These are phyloP conservation scores for Megaleporinus macrocephalus DNA, from an alignment of 2,113 vertebrate species.

Conservation along the genomic window DNA sequence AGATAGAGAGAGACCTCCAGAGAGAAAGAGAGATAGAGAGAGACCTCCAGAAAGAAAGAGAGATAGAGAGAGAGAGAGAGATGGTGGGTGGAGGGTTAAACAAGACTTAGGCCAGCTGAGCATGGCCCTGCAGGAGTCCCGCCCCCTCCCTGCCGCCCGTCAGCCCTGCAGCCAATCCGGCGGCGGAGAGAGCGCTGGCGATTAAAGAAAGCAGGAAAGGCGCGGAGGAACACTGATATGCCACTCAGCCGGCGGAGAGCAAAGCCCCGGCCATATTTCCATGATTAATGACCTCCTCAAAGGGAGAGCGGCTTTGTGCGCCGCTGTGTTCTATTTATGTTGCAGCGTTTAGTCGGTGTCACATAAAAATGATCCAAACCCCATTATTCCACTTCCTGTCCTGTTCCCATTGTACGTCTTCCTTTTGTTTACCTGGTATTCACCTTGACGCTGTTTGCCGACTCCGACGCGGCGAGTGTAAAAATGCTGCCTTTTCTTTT, in stretches of 20 bases:
- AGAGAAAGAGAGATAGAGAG: too few species aligned
- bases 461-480: slow-evolving; percentile 23
- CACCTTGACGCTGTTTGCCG: slow-evolving; percentile 46
- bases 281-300: slow-evolving; percentile 62
- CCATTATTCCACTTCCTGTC: slow-evolving; percentile 51
- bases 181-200: slow-evolving; percentile 47
- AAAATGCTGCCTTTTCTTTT: slow-evolving; percentile 10
- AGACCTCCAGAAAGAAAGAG: neutral
- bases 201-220: slow-evolving; percentile 57
- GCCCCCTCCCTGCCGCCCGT: slow-evolving; percentile 51
- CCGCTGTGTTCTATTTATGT: slow-evolving; percentile 56
- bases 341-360: slow-evolving; percentile 53
- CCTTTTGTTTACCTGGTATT: slow-evolving; percentile 56
- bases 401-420: slow-evolving; percentile 43
- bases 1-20: too few species aligned
- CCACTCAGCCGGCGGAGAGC: slow-evolving; percentile 51
- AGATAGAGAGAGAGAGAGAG: slow-evolving; percentile 42
- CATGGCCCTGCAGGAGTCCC: slow-evolving; percentile 62
- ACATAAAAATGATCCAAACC: slow-evolving; percentile 58
- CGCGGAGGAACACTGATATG: slow-evolving; percentile 53
- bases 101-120: slow-evolving; percentile 57
- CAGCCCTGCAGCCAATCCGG: slow-evolving; percentile 68
- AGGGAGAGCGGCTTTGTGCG: slow-evolving; percentile 48
- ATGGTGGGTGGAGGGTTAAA: slow-evolving; percentile 58
- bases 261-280: slow-evolving; percentile 55